Evolutionary conservation across 2,797 vertebrate species (phyloP).

Genomic region (Myotis pilosus): DNA sequence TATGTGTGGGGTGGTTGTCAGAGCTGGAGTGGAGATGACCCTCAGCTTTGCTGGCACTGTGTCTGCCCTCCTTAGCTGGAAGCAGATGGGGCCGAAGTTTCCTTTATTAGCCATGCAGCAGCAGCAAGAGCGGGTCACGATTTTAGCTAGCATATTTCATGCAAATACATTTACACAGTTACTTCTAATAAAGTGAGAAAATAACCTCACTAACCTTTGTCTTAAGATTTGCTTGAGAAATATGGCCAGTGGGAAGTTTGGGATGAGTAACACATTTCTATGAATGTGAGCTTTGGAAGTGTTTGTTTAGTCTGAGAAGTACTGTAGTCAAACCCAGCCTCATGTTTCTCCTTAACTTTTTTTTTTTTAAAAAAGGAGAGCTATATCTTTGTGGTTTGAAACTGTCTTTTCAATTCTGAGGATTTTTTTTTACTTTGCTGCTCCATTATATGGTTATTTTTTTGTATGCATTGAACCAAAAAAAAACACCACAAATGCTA

Average conservation of each 20-base stretch:
- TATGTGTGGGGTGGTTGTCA: accelerated
- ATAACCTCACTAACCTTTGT: neutral
- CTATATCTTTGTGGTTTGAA: neutral
- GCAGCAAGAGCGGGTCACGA: too few species aligned
- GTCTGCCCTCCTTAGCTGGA: neutral
- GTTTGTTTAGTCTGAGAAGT: conserved; percentile 13
- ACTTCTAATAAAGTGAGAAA: neutral
- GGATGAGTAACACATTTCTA: neutral
- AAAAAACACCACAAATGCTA: neutral
- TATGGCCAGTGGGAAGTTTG: neutral
- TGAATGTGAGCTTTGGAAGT: neutral
- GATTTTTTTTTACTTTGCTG: neutral
- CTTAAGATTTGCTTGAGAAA: neutral
- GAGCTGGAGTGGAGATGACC: too few species aligned
- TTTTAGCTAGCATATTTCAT: neutral
- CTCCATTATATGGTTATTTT: neutral
- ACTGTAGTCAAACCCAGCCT: neutral
- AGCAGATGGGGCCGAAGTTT: accelerated
- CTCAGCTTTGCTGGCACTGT: neutral
- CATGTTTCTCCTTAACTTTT: conserved; percentile 12
- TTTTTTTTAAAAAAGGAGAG: neutral
- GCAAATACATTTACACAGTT: neutral
- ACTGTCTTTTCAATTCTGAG: neutral
- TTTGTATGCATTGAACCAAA: neutral
- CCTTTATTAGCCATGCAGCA: neutral